These are phyloP conservation scores for Atta cephalotes DNA, from an alignment of 1,140 invertebrate genomes.

Conservation along the genomic window DNA sequence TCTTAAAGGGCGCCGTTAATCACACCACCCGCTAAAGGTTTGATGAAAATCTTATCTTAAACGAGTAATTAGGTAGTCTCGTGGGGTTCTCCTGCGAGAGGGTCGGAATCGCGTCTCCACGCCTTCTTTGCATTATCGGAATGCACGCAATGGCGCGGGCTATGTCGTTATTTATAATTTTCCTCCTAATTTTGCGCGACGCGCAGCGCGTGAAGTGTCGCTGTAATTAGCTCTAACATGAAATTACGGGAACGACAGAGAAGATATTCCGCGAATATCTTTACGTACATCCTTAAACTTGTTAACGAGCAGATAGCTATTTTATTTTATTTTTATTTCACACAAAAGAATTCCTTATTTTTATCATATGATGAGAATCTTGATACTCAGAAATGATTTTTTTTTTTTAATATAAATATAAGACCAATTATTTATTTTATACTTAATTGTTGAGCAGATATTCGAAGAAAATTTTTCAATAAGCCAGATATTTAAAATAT, in stretches of 20 bases:
- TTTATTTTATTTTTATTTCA: background rate
- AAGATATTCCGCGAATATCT: background rate
- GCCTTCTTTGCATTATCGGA: conserved; percentile 68
- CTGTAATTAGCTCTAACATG: conserved; percentile 55
- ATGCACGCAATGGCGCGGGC: conserved; percentile 65
- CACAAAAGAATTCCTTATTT: background rate
- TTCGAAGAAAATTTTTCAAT: background rate
- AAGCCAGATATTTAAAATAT: conserved; percentile 3
- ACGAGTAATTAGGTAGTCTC: conserved; percentile 73
- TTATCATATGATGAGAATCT: background rate
- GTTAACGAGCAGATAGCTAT: background rate
- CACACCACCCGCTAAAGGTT: conserved; percentile 63
- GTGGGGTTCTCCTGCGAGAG: conserved; percentile 60
- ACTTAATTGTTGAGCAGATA: background rate
- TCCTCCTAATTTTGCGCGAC: conserved; percentile 65
- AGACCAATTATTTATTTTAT: background rate
- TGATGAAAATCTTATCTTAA: conserved; percentile 78
- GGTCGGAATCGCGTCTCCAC: conserved; percentile 66
- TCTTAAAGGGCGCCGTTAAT: conserved; percentile 68
- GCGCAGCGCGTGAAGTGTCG: conserved; percentile 54
- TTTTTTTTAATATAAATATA: too few relatives aligned
- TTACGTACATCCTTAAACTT: background rate
- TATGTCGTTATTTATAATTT: conserved; percentile 74
- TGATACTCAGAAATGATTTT: background rate
- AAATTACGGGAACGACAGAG: conserved; percentile 16